phyloP scores from a whole-genome alignment of 92 coral and sea anemone genomes.

The Plumapathes pennacea region DNA sequence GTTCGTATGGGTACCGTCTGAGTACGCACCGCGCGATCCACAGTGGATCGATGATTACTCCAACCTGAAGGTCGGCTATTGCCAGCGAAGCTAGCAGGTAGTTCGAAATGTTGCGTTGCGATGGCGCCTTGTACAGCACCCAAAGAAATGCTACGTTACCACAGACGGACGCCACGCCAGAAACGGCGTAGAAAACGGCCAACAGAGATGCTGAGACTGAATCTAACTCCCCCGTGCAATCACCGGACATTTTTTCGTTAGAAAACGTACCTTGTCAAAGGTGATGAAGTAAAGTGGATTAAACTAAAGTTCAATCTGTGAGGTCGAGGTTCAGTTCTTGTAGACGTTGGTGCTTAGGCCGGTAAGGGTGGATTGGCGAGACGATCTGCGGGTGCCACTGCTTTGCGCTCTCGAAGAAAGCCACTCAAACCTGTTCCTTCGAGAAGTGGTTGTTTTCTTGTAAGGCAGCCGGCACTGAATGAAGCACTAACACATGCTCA shows the following conservation, averaged over 20 bases:
- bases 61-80: slow-evolving; percentile 21
- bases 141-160: slow-evolving; percentile 26
- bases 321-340: no score
- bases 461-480: no score
- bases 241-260: slow-evolving; percentile 7
- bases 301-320: no score
- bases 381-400: no score
- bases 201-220: not conserved
- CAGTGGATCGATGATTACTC: slow-evolving; percentile 26
- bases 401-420: no score
- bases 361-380: no score
- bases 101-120: slow-evolving; percentile 16
- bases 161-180: slow-evolving; percentile 9
- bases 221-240: not conserved
- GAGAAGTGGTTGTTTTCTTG: no score
- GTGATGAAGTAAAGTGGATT: no score
- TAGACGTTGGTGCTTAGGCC: no score
- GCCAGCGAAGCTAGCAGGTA: slow-evolving; percentile 16
- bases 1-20: slow-evolving; percentile 4
- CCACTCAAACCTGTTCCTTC: no score
- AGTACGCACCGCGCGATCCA: slow-evolving; percentile 22
- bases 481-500: no score
- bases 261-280: no score
- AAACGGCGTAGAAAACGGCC: slow-evolving; percentile 11
- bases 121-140: slow-evolving; percentile 13